Conservation (phyloP, 2,113 vertebrate species). For the Psammodynastes pulverulentus region DNA sequence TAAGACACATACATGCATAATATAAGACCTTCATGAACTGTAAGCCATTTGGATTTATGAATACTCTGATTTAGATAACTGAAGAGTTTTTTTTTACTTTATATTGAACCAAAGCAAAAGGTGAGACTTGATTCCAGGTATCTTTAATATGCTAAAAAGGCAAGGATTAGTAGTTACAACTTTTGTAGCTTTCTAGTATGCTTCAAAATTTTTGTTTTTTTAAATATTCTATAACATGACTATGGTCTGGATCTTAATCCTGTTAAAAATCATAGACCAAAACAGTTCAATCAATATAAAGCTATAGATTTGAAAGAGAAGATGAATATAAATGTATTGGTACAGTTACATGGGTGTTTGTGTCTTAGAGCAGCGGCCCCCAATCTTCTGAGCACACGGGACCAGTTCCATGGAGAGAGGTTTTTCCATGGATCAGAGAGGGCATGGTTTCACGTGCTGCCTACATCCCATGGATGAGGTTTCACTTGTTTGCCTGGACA, state of each 20-base stretch:
- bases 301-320: neutral
- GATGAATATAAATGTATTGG: neutral
- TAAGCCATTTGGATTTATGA: neutral
- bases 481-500: too few species aligned
- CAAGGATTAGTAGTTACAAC: neutral
- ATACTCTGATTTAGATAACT: neutral
- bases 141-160: neutral
- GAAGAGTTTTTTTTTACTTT: neutral
- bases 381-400: too few species aligned
- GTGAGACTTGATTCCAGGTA: neutral
- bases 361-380: too few species aligned
- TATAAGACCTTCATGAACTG: neutral
- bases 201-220: conserved; percentile 2
- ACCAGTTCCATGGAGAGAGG: too few species aligned
- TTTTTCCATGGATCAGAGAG: too few species aligned
- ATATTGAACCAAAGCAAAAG: neutral
- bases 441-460: too few species aligned
- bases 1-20: neutral
- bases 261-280: neutral
- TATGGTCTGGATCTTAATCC: neutral
- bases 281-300: neutral
- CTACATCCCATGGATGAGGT: too few species aligned
- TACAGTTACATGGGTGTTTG: neutral
- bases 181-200: neutral
- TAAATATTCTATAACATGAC: neutral